A percentile compares a stretch with the other conserved stretches of the same genome.
Conservation (phyloP, 2,888 invertebrate species). For the Andrena bucephala region DNA sequence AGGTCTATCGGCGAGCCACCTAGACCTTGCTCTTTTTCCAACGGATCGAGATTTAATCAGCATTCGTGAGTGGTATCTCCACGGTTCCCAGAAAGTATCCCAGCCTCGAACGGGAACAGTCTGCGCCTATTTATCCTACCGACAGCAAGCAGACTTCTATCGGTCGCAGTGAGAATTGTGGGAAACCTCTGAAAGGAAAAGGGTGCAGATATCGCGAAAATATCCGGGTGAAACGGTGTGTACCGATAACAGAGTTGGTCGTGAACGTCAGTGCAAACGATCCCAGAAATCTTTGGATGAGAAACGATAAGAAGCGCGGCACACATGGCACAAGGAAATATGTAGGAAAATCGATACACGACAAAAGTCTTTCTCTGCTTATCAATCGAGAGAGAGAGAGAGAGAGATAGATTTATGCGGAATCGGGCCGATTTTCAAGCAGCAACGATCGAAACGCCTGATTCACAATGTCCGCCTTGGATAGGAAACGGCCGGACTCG, state of each 20-base stretch:
- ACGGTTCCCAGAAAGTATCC: slow-evolving; percentile 13
- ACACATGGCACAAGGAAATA: neutral
- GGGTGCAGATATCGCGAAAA: slow-evolving; percentile 20
- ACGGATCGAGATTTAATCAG: slow-evolving; percentile 35
- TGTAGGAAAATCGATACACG: neutral
- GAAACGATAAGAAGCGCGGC: neutral
- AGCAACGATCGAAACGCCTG: neutral
- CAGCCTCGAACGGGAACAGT: slow-evolving; percentile 12
- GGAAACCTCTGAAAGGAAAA: slow-evolving; percentile 5
- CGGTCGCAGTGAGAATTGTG: slow-evolving; percentile 30
- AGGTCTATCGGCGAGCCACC: neutral
- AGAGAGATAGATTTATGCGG: neutral
- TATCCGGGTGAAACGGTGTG: slow-evolving; percentile 43
- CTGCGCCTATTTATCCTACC: slow-evolving; percentile 33
- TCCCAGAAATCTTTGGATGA: neutral
- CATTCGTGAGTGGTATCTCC: slow-evolving; percentile 9
- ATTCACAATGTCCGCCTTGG: neutral
- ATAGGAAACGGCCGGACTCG: neutral
- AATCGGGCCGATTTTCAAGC: neutral
- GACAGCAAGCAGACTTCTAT: neutral
- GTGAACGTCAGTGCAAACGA: neutral
- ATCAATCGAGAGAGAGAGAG: too few relatives aligned
- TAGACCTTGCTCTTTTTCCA: neutral
- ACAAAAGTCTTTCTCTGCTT: too few relatives aligned
- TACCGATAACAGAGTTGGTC: slow-evolving; percentile 37